These are phyloP conservation scores for Clanis bilineata DNA, from an alignment of 2,888 invertebrate genomes.

Conservation along the genomic window DNA sequence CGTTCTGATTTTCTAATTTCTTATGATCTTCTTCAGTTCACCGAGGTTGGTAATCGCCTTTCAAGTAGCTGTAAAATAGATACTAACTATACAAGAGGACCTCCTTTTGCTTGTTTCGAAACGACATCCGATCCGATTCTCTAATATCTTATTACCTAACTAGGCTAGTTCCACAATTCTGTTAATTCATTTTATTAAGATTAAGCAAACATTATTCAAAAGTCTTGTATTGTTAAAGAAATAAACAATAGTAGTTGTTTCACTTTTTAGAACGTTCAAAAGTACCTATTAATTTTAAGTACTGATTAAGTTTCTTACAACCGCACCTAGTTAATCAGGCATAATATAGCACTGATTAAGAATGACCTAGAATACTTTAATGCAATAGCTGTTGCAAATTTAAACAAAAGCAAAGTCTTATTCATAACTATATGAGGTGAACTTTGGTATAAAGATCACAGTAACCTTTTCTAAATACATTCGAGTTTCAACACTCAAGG, in stretches of 20 bases:
- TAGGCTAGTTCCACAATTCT: no score
- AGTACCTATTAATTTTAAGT: no score
- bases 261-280: no score
- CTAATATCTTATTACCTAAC: not conserved
- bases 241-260: no score
- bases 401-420: not conserved
- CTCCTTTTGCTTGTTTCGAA: not conserved
- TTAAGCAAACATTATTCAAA: no score
- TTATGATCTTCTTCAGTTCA: not conserved
- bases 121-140: not conserved
- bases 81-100: not conserved
- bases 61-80: not conserved
- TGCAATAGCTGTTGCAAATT: not conserved
- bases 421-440: not conserved
- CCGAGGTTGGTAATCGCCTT: not conserved
- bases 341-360: no score
- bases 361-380: not conserved
- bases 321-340: no score
- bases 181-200: no score
- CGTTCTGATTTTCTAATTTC: not conserved
- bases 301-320: no score
- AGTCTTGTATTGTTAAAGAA: no score
- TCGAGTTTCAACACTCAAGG: not conserved
- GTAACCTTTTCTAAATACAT: conserved; percentile 1
- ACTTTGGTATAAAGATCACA: not conserved